Percentiles rank a stretch among this genome's conserved stretches.
phyloP scores from a whole-genome alignment of 2,797 vertebrate species.

The Rhinophrynus dorsalis region DNA sequence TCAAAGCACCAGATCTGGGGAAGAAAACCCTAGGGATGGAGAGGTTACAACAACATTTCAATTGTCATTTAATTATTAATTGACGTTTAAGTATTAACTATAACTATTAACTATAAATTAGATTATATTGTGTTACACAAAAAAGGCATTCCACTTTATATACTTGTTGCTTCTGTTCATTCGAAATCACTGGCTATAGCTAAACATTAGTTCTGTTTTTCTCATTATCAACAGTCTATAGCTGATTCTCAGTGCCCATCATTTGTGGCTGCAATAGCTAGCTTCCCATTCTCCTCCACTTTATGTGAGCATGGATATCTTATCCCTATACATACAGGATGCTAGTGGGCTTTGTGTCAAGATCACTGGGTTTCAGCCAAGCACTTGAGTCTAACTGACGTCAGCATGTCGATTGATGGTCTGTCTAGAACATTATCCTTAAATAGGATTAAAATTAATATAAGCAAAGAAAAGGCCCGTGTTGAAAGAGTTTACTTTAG shows the following conservation, averaged over 20 bases:
- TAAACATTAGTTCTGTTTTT: slow-evolving; percentile 13
- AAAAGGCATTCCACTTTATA: no score
- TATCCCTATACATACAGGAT: slow-evolving; percentile 2
- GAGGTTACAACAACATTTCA: no score
- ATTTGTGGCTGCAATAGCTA: slow-evolving; percentile 1
- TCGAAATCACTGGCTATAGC: neutral
- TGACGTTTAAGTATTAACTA: no score
- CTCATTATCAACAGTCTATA: slow-evolving; percentile 12
- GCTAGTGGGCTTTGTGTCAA: slow-evolving; percentile 7
- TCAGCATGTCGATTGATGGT: slow-evolving; percentile 25
- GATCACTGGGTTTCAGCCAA: slow-evolving; percentile 21
- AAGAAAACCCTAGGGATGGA: no score
- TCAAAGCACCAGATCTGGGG: no score
- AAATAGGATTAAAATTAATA: slow-evolving; percentile 36
- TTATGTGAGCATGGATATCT: slow-evolving; percentile 7
- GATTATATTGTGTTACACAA: no score
- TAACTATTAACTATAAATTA: no score
- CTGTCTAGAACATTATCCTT: slow-evolving; percentile 34
- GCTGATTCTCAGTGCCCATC: neutral
- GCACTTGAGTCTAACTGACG: slow-evolving; percentile 18
- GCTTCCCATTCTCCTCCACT: neutral
- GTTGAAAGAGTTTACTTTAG: slow-evolving; percentile 20
- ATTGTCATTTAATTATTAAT: no score
- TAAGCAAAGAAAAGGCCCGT: slow-evolving; percentile 7
- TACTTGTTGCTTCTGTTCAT: neutral